phyloP scores from a whole-genome alignment of 2,797 vertebrate species.

The Micropoecilia bifurca region DNA sequence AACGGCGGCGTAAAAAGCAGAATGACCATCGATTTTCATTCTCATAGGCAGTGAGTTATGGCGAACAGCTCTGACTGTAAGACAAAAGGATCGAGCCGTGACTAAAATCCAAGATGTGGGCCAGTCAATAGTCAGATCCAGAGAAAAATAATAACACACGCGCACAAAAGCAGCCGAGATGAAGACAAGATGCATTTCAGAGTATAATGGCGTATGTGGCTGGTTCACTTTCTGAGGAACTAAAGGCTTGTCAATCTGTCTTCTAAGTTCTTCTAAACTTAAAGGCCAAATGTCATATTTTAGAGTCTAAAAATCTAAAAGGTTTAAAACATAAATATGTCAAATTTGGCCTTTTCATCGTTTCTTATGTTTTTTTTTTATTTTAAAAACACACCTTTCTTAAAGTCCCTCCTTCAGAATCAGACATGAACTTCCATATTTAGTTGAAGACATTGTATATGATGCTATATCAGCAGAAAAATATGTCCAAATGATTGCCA shows the following conservation, averaged over 20 bases:
- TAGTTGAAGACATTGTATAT: not conserved
- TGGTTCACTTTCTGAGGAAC: slow-evolving; percentile 21
- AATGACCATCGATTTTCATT: slow-evolving; percentile 71
- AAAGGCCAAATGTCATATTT: slow-evolving; percentile 4
- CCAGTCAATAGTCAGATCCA: slow-evolving; percentile 62
- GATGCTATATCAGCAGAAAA: not conserved
- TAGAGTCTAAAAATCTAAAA: not conserved
- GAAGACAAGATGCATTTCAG: slow-evolving; percentile 10
- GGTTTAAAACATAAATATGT: not conserved
- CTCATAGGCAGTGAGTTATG: slow-evolving; percentile 53
- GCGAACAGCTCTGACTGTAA: slow-evolving; percentile 55
- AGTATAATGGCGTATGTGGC: slow-evolving; percentile 10
- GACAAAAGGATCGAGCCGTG: slow-evolving; percentile 60
- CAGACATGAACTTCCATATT: not conserved
- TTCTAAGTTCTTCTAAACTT: not conserved
- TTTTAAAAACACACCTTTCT: not conserved
- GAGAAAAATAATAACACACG: slow-evolving; percentile 50
- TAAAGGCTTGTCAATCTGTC: slow-evolving; percentile 8
- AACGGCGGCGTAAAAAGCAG: slow-evolving; percentile 58
- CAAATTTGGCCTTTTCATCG: not conserved
- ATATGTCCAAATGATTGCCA: not conserved
- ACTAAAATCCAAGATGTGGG: slow-evolving; percentile 60
- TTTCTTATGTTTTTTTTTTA: not conserved
- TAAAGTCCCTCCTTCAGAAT: not conserved
- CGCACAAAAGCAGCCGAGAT: slow-evolving; percentile 2